Conservation (phyloP, 2,797 vertebrate species). For the Anguilla anguilla region DNA sequence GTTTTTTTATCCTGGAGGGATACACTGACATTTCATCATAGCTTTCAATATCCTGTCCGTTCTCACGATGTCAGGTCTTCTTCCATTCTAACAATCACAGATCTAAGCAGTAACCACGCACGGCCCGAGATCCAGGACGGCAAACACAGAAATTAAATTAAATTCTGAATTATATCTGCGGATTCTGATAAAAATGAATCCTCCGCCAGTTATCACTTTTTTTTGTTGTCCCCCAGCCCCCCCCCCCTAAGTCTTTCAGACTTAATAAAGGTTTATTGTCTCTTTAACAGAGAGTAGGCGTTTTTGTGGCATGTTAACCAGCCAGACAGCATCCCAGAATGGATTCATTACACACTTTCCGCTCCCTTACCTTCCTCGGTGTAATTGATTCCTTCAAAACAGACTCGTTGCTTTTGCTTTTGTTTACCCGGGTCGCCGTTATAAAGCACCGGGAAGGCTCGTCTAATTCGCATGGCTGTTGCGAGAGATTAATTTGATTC, state of each 20-base stretch:
- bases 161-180: not conserved
- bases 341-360: slow-evolving; percentile 15
- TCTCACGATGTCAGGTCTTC: not conserved
- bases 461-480: not conserved
- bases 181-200: slow-evolving; percentile 10
- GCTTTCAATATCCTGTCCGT: not conserved
- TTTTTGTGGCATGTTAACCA: slow-evolving; percentile 23
- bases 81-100: not conserved
- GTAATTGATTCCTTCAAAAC: slow-evolving; percentile 21
- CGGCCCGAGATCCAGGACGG: not conserved
- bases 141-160: not conserved
- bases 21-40: not conserved
- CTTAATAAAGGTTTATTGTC: slow-evolving; percentile 22
- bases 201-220: not conserved
- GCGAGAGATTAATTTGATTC: slow-evolving; percentile 9
- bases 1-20: not conserved
- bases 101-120: not conserved
- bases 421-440: slow-evolving; percentile 14
- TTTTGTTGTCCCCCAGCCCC: not conserved
- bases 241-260: not conserved
- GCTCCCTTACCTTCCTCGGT: not conserved
- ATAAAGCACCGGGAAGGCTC: not conserved
- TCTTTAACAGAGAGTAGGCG: not conserved
- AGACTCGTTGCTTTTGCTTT: not conserved
- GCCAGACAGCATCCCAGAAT: slow-evolving; percentile 14